Evolutionary conservation across 2,888 invertebrate genomes (phyloP), one percentile per base, ranked within the genome.

Genomic region (Prosopocoilus inquinatus): DNA sequence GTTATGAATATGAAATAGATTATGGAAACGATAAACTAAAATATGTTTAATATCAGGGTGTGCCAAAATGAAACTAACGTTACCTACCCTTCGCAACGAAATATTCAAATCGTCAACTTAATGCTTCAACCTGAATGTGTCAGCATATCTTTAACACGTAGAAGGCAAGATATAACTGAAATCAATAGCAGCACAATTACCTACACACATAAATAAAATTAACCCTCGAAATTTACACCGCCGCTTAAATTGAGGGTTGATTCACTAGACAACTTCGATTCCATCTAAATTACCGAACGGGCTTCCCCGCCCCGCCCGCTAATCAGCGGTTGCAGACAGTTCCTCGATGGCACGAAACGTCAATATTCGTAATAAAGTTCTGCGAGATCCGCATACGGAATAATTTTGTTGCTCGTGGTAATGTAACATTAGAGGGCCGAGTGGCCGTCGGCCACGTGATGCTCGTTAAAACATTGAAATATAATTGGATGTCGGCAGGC

Each of bases 221-320:
- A 52, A 36, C 46, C 41, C 41, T 34, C 46, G 46, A 46, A 52
- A 52, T 52, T 52, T 52, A 46, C 52, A 52, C 52, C 52, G 52
- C 46, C 39, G 52, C 38, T 60, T 63, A 64, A 60, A 67, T 67
- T 69, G 65, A 64, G 70, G 71, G 70, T 69, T 66, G 67, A 67
- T 68, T 65, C 65, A 68, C 67, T 28, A 71, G 71, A 72, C 71
- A 71, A 71, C 68, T 60, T 64, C 70, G 71, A 72, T 70, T 67
- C 66, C 68, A 71, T 71, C 70, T 71, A 71, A 70, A 71, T 72
- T 69, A 70, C 70, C 64, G 64, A 63, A 70, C 67, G 63, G 67
- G 67, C 69, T 62, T 68, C 67, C 69, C 48, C 15, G 3, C 48
- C 34, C 48, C 64, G 60, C 61, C 54, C 63, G 59, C 64, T 70